Evolutionary conservation across 2,888 invertebrate genomes (phyloP).

Genomic region (Timema cristinae): DNA sequence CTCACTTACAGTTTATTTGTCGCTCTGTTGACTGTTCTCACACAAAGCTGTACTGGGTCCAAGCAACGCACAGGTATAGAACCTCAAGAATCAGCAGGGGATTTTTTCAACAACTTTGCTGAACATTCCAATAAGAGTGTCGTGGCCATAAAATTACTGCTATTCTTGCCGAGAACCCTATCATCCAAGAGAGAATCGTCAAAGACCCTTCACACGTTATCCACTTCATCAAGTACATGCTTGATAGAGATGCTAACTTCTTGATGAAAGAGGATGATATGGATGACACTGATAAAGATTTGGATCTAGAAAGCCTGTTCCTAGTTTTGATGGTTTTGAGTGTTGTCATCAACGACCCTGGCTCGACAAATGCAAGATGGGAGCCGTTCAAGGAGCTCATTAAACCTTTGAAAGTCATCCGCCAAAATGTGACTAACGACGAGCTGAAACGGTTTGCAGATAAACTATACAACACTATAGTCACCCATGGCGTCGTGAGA

Average conservation of each 20-base stretch:
- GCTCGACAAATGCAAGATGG: conserved; percentile 37
- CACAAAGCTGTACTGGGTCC: not conserved
- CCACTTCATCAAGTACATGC: conserved; percentile 42
- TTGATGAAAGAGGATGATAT: conserved; percentile 26
- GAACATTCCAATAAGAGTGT: conserved; percentile 19
- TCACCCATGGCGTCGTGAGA: conserved; percentile 38
- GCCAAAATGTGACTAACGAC: conserved; percentile 33
- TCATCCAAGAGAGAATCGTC: conserved; percentile 41
- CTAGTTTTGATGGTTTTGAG: conserved; percentile 44
- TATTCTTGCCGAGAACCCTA: conserved; percentile 39
- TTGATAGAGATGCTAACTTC: conserved; percentile 35
- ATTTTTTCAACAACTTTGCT: conserved; percentile 18
- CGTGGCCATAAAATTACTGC: conserved; percentile 39
- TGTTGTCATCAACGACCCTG: conserved; percentile 39
- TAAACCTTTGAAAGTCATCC: conserved; percentile 37
- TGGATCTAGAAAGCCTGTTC: conserved; percentile 39
- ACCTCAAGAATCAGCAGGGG: too few species aligned
- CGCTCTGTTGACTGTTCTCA: conserved; percentile 21
- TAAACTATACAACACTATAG: conserved; percentile 41
- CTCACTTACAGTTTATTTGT: conserved; percentile 27
- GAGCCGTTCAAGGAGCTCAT: conserved; percentile 40
- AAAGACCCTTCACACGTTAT: conserved; percentile 42
- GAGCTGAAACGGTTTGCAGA: conserved; percentile 37
- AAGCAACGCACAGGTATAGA: not conserved
- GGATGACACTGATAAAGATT: conserved; percentile 27